Conservation (phyloP, 1,140 invertebrate genomes). For the Dolichoris vasculosae region DNA sequence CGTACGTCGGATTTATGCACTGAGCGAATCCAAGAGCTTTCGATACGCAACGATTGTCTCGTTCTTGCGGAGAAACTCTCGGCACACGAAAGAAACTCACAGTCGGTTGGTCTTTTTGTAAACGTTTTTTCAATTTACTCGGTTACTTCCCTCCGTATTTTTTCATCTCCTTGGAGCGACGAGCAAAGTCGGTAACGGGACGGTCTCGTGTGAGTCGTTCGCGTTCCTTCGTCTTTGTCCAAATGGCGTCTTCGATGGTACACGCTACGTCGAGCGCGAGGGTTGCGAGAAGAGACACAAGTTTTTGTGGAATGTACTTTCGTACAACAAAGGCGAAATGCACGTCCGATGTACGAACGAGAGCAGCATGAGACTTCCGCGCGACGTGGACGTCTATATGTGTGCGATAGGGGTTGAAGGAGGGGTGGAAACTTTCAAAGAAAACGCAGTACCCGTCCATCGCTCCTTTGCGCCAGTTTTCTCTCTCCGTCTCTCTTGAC, state of each 20-base stretch:
- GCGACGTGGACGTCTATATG: neutral
- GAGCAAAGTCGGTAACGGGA: neutral
- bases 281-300: neutral
- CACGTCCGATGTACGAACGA: slow-evolving; percentile 29
- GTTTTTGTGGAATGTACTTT: slow-evolving; percentile 51
- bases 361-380: neutral
- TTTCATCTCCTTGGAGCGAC: neutral
- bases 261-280: neutral
- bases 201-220: no score
- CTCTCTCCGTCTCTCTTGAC: neutral
- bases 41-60: neutral
- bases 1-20: neutral
- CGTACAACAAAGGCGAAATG: slow-evolving; percentile 45
- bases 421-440: slow-evolving; percentile 31
- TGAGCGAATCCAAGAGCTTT: slow-evolving; percentile 11
- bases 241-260: neutral
- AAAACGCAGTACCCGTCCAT: neutral
- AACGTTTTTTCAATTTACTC: slow-evolving; percentile 36
- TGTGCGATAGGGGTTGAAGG: neutral
- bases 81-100: neutral
- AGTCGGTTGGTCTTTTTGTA: neutral
- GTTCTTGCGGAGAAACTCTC: neutral
- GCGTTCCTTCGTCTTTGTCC: neutral
- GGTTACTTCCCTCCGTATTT: slow-evolving; percentile 1
- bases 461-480: neutral